Conservation (phyloP, 2,797 vertebrate genomes). For the Anisognathus igniventris region DNA sequence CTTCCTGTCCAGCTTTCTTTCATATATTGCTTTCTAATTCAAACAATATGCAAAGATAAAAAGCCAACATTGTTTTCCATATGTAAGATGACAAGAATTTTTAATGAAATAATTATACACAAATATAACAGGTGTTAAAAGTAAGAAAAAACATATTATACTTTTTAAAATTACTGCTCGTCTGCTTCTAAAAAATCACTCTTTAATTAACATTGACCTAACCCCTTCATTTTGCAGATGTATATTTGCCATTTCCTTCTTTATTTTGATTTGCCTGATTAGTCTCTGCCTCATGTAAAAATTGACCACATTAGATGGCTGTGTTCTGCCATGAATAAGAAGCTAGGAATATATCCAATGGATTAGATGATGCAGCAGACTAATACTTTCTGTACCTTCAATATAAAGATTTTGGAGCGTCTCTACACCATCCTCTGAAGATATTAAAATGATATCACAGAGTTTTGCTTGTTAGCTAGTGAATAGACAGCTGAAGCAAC, state of each 20-base stretch:
- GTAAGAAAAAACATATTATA: background rate
- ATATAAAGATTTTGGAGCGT: background rate
- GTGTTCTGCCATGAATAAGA: background rate
- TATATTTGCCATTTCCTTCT: background rate
- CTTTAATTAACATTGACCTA: background rate
- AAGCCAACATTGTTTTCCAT: background rate
- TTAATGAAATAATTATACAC: background rate
- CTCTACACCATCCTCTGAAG: background rate
- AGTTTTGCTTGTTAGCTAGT: background rate
- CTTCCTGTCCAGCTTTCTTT: background rate
- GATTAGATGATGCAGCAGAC: background rate
- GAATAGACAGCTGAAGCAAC: background rate
- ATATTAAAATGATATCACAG: background rate
- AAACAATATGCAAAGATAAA: background rate
- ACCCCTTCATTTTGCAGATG: background rate
- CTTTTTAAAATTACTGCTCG: background rate
- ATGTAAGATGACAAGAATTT: background rate
- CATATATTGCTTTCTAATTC: background rate
- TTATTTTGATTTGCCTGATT: conserved; percentile 19
- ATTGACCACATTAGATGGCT: background rate
- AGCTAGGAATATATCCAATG: background rate
- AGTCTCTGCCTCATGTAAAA: background rate
- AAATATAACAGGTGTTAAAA: background rate
- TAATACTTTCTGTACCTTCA: background rate
- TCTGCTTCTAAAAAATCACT: background rate